phyloP scores from a whole-genome alignment of 2,888 invertebrate species.

The Mellilla xanthometata region DNA sequence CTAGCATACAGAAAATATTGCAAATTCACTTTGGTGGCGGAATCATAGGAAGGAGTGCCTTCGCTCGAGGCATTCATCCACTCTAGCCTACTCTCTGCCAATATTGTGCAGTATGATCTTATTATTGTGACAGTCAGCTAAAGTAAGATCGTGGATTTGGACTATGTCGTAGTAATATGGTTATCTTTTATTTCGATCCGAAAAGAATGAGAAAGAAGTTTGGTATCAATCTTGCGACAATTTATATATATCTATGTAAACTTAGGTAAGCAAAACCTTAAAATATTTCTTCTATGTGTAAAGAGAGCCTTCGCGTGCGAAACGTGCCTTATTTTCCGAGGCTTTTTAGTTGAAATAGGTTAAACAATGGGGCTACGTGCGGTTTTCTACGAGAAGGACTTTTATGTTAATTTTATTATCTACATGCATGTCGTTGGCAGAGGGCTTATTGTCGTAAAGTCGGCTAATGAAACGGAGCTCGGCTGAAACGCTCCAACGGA shows the following conservation, averaged over 20 bases:
- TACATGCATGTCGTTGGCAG: conserved; percentile 18
- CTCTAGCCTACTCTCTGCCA: neutral
- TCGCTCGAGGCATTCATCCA: conserved; percentile 16
- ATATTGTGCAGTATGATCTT: neutral
- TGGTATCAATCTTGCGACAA: too few relatives aligned
- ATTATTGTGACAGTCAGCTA: neutral
- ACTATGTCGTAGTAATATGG: neutral
- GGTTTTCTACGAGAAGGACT: conserved; percentile 19
- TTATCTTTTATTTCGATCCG: too few relatives aligned
- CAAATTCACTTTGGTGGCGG: conserved; percentile 50
- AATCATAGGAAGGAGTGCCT: conserved; percentile 32
- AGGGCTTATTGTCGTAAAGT: conserved; percentile 19
- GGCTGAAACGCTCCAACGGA: conserved; percentile 8
- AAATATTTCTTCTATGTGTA: neutral
- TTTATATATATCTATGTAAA: too few relatives aligned
- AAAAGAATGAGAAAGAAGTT: too few relatives aligned
- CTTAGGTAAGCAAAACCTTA: neutral
- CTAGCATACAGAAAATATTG: conserved; percentile 57
- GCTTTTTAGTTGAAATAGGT: conserved; percentile 17
- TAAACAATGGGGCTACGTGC: conserved; percentile 15
- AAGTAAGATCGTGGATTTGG: neutral
- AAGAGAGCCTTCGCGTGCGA: conserved; percentile 5
- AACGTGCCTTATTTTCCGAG: conserved; percentile 9
- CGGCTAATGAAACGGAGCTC: conserved; percentile 19
- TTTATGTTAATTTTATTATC: conserved; percentile 24